Conservation (phyloP, 2,113 vertebrate species). For the Dasyurus viverrinus region DNA sequence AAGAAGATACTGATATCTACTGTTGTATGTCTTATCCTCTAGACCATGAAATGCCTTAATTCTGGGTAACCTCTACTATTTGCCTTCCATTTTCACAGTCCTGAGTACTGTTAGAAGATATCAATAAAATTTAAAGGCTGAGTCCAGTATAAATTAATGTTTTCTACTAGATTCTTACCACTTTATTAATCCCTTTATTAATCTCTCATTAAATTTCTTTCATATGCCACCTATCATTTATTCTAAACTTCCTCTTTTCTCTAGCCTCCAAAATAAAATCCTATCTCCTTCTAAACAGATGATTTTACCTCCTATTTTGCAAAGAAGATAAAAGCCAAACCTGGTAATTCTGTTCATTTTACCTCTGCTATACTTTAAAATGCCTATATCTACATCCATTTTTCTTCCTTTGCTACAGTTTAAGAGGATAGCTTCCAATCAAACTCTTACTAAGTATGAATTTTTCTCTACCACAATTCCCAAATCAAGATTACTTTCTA, state of each 20-base stretch:
- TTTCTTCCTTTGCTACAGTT: background rate
- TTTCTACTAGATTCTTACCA: background rate
- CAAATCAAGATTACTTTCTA: background rate
- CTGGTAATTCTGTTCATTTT: background rate
- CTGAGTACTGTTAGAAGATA: background rate
- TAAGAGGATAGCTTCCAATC: background rate
- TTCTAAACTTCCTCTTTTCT: background rate
- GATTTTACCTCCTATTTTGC: background rate
- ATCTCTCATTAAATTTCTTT: background rate
- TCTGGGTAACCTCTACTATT: background rate
- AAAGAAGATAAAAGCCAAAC: background rate
- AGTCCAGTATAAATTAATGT: background rate
- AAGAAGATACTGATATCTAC: background rate
- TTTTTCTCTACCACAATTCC: background rate
- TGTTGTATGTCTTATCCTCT: background rate
- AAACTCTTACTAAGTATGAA: background rate
- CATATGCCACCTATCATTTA: background rate
- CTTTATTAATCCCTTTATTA: background rate
- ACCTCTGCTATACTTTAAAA: background rate
- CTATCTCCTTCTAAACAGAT: background rate
- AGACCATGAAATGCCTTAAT: background rate
- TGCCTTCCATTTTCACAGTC: background rate
- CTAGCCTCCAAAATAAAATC: background rate
- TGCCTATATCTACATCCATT: background rate
- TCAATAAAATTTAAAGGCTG: background rate